phyloP scores from a whole-genome alignment of 2,113 vertebrate species.

The Nyctibius bracteatus region DNA sequence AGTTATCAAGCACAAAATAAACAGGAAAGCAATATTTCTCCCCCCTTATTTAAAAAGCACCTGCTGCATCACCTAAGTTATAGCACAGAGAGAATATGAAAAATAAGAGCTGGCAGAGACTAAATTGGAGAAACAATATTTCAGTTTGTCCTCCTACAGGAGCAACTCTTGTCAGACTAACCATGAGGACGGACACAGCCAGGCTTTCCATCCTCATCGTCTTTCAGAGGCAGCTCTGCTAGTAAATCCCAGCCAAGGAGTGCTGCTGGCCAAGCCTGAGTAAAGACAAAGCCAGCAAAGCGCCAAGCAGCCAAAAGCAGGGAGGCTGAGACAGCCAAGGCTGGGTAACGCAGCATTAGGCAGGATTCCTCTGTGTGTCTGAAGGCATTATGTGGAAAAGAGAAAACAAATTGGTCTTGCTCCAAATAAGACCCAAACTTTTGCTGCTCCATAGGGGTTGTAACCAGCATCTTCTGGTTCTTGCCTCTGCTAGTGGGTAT shows the following conservation, averaged over 20 bases:
- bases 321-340: neutral
- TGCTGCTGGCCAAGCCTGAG: neutral
- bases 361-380: neutral
- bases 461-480: neutral
- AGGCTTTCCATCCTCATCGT: neutral
- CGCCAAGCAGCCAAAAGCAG: neutral
- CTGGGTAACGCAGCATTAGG: neutral
- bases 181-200: neutral
- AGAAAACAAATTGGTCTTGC: neutral
- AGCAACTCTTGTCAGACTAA: neutral
- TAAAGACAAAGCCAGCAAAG: neutral
- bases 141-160: neutral
- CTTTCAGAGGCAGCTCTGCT: neutral
- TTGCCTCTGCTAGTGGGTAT: neutral
- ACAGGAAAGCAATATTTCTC: neutral
- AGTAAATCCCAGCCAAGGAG: neutral
- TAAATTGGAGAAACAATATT: constrained; percentile 26
- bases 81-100: constrained; percentile 5
- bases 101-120: constrained; percentile 32
- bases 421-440: neutral
- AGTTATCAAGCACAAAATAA: constrained; percentile 20
- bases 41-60: constrained; percentile 41
- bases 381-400: accelerated
- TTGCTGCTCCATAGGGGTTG: neutral
- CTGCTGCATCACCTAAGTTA: constrained; percentile 34